phyloP scores from a whole-genome alignment of 2,797 vertebrate species.

The Adelosebastes latens region DNA sequence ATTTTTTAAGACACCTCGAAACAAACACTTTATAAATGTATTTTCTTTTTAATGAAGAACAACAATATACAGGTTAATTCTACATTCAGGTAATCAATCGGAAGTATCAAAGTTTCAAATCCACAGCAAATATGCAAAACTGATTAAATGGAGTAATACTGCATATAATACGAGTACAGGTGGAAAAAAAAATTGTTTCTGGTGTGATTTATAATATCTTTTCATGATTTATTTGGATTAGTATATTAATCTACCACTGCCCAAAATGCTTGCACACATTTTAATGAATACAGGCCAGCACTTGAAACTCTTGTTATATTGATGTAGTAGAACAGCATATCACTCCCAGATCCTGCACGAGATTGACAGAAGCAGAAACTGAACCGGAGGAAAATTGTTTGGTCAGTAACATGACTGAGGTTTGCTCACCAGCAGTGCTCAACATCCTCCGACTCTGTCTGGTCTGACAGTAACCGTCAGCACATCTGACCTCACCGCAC shows the following conservation, averaged over 20 bases:
- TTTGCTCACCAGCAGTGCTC: neutral
- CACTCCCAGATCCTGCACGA: neutral
- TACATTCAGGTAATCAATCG: neutral
- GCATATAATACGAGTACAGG: neutral
- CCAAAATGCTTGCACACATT: neutral
- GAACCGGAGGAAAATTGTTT: neutral
- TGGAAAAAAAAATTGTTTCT: neutral
- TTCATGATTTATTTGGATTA: neutral
- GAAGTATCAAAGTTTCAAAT: neutral
- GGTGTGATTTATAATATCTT: neutral
- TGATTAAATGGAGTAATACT: neutral
- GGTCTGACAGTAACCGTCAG: neutral
- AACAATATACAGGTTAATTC: neutral
- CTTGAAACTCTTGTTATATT: neutral
- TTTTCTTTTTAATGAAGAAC: neutral
- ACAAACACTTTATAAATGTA: neutral
- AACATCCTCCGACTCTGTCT: constrained; percentile 13
- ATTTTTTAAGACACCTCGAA: neutral
- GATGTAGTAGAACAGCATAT: neutral
- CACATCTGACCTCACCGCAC: constrained; percentile 23
- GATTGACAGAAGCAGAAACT: neutral
- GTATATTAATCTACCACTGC: neutral
- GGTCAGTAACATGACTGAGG: constrained; percentile 1
- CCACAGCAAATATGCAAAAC: neutral
- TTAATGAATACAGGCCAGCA: neutral